Percentiles rank a stretch among this genome's conserved stretches.
phyloP scores from a whole-genome alignment of 2,113 vertebrate species.

The Dipodomys stephensi region DNA sequence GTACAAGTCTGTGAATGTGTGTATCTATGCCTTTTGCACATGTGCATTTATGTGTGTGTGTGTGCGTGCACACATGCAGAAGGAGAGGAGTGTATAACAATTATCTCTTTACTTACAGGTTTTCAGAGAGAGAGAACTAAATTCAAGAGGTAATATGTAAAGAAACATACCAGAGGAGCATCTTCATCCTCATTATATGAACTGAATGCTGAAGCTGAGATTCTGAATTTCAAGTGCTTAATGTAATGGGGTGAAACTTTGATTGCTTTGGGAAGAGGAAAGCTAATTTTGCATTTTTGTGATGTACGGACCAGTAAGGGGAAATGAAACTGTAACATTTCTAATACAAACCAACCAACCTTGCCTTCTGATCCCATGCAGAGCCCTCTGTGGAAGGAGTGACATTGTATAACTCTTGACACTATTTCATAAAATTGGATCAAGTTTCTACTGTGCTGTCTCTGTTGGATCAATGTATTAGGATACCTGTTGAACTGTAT shows the following conservation, averaged over 20 bases:
- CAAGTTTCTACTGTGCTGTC: neutral
- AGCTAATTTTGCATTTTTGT: neutral
- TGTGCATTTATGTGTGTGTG: too few species aligned
- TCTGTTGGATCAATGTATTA: neutral
- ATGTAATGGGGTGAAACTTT: neutral
- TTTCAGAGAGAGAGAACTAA: neutral
- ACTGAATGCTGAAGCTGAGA: neutral
- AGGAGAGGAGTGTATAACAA: too few species aligned
- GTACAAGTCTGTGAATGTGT: fast-evolving
- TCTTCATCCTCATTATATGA: neutral
- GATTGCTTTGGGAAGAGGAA: neutral
- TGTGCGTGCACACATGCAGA: neutral
- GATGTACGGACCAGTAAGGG: neutral
- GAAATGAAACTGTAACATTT: neutral
- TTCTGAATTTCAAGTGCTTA: neutral
- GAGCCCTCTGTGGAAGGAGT: neutral
- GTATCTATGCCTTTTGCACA: too few species aligned
- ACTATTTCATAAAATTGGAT: neutral
- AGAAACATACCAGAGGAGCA: neutral
- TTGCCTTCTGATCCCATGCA: neutral
- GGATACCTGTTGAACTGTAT: neutral
- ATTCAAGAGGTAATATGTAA: neutral
- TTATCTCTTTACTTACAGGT: neutral
- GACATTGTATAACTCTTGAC: neutral
- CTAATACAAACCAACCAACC: neutral